Percentiles rank a stretch among this genome's conserved stretches.
These are phyloP conservation scores for Ariolimax columbianus DNA, from an alignment of 2,888 invertebrate species.

Conservation along the genomic window DNA sequence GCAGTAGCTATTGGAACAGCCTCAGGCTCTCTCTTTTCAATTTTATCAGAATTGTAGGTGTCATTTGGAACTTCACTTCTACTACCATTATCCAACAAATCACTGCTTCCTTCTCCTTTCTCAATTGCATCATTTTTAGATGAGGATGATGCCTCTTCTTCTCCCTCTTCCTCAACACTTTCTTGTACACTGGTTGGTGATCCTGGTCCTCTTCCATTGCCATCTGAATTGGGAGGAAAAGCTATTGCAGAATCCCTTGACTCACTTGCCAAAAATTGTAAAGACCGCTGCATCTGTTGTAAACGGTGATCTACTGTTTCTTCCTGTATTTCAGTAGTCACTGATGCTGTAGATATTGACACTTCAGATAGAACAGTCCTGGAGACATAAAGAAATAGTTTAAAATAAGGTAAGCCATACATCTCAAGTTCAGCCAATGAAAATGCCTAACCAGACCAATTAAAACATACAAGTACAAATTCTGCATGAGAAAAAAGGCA, in stretches of 20 bases:
- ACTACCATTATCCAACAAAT: background rate
- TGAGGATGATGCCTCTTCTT: background rate
- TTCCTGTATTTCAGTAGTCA: too few species aligned
- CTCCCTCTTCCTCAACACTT: background rate
- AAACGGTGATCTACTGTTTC: background rate
- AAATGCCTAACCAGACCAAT: too few species aligned
- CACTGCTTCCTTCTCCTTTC: background rate
- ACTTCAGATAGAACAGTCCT: background rate
- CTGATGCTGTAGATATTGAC: background rate
- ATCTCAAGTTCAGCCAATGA: too few species aligned
- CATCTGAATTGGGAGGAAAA: background rate
- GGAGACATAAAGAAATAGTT: background rate
- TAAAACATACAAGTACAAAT: too few species aligned
- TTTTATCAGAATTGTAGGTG: background rate
- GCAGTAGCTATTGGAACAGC: background rate
- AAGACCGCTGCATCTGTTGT: background rate
- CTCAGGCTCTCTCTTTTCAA: background rate
- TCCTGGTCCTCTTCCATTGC: background rate
- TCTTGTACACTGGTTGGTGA: background rate
- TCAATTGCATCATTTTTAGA: background rate
- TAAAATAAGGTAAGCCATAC: background rate
- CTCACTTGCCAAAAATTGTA: background rate
- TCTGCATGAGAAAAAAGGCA: too few species aligned
- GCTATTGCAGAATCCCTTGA: slow-evolving; percentile 11
- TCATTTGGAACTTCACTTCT: background rate